These are phyloP conservation scores for Meloidogyne hapla DNA, from an alignment of 1,140 invertebrate genomes.

Conservation along the genomic window DNA sequence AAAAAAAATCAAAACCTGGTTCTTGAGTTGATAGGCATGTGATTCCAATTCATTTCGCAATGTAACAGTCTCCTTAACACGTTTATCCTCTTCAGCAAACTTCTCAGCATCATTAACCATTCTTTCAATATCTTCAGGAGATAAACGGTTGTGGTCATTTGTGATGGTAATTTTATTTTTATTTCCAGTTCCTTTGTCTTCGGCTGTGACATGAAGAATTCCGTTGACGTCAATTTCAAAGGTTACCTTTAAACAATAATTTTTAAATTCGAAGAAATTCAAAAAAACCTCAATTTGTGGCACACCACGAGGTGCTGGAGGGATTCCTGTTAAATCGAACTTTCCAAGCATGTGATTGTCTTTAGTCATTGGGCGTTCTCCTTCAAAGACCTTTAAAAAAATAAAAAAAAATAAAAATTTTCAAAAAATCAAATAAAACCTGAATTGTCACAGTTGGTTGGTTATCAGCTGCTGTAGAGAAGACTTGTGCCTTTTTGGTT, in stretches of 20 bases:
- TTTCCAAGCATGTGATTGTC: constrained; percentile 96
- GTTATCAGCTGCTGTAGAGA: constrained; percentile 97
- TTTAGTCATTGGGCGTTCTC: constrained; percentile 98
- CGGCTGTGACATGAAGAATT: constrained; percentile 88
- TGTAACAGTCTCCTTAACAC: constrained; percentile 92
- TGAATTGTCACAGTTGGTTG: constrained; percentile 98
- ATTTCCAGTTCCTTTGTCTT: constrained; percentile 97
- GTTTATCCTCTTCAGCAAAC: constrained; percentile 97
- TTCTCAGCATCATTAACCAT: constrained; percentile 99
- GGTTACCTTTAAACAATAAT: constrained; percentile 71
- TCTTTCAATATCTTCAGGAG: constrained; percentile 93
- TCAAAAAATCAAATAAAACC: constrained; percentile 57
- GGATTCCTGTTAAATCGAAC: constrained; percentile 96
- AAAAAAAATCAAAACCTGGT: constrained; percentile 70
- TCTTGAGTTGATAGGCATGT: constrained; percentile 95
- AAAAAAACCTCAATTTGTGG: constrained; percentile 79
- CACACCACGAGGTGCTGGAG: constrained; percentile 91
- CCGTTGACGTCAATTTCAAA: constrained; percentile 99
- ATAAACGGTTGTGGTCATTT: constrained; percentile 92
- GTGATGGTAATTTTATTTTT: constrained; percentile 98
- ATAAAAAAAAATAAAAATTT: neutral
- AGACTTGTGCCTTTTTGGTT: constrained; percentile 99
- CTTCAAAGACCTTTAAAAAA: constrained; percentile 76
- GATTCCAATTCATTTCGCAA: constrained; percentile 88
- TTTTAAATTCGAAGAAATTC: constrained; percentile 74